A percentile compares a stretch with the other conserved stretches of the same genome.
phyloP scores from a whole-genome alignment of 2,797 vertebrate genomes.

The Nyctalus aviator region DNA sequence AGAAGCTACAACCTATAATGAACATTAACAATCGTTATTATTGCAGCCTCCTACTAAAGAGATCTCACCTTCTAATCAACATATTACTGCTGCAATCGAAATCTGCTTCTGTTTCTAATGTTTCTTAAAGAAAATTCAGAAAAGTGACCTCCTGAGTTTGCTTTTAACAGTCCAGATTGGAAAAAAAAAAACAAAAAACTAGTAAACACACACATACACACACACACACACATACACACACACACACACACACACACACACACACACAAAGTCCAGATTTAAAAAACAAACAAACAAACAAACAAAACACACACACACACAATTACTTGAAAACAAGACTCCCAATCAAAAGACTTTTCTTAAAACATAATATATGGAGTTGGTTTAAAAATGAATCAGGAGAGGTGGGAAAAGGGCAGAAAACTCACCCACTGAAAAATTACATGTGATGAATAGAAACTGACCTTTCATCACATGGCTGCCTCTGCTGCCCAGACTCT shows the following conservation, averaged over 20 bases:
- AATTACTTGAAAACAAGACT: background rate
- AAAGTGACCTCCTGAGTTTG: background rate
- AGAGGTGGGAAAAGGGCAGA: background rate
- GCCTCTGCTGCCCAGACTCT: background rate
- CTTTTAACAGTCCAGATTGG: background rate
- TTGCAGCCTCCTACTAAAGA: background rate
- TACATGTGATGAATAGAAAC: slow-evolving; percentile 34
- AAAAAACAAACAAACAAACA: no score
- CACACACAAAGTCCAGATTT: no score
- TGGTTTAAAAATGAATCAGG: slow-evolving; percentile 33
- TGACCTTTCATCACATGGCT: slow-evolving; percentile 1
- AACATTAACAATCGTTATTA: background rate
- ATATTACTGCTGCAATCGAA: background rate
- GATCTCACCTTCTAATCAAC: background rate
- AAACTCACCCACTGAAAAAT: slow-evolving; percentile 42
- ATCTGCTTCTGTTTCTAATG: background rate
- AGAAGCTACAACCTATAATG: background rate
- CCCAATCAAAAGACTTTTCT: background rate
- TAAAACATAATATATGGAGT: background rate
- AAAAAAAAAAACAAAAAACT: slow-evolving; percentile 35
- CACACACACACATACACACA: no score
- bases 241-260: no score
- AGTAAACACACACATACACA: no score
- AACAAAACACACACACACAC: background rate
- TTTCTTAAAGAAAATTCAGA: slow-evolving; percentile 19